Evolutionary conservation across 1,140 invertebrate species (phyloP).

Genomic region (Asbolus verrucosus): DNA sequence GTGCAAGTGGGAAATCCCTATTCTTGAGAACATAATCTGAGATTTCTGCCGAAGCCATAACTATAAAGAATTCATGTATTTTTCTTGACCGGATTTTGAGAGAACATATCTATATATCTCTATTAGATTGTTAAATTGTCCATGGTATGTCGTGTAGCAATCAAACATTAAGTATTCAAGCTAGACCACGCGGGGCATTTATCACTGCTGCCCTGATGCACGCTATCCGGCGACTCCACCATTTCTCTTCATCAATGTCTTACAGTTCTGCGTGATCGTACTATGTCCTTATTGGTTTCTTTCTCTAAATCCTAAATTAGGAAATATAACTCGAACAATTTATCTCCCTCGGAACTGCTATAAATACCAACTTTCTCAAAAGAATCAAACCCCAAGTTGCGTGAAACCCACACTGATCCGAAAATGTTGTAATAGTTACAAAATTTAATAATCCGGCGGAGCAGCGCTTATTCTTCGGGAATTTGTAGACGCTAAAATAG

Average conservation of each 20-base stretch:
- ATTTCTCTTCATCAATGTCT: constrained; percentile 62
- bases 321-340: constrained; percentile 32
- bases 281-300: constrained; percentile 58
- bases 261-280: constrained; percentile 57
- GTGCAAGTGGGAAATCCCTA: not conserved
- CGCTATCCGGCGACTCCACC: constrained; percentile 52
- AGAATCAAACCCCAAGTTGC: too few species aligned
- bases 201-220: constrained; percentile 49
- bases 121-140: constrained; percentile 59
- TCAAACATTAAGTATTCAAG: constrained; percentile 61
- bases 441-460: too few species aligned
- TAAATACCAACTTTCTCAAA: too few species aligned
- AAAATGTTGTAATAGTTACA: too few species aligned
- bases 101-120: constrained; percentile 52
- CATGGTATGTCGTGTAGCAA: constrained; percentile 60
- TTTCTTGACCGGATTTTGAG: constrained; percentile 22
- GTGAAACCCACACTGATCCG: too few species aligned
- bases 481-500: not conserved
- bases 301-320: constrained; percentile 51
- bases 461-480: too few species aligned
- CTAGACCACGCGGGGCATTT: constrained; percentile 55
- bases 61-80: constrained; percentile 31
- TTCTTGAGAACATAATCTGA: constrained; percentile 1
- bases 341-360: too few species aligned
- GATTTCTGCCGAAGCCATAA: constrained; percentile 12